A percentile compares a stretch with the other conserved stretches of the same genome.
Conservation (phyloP, 2,888 invertebrate genomes). For the Synergus itoensis region DNA sequence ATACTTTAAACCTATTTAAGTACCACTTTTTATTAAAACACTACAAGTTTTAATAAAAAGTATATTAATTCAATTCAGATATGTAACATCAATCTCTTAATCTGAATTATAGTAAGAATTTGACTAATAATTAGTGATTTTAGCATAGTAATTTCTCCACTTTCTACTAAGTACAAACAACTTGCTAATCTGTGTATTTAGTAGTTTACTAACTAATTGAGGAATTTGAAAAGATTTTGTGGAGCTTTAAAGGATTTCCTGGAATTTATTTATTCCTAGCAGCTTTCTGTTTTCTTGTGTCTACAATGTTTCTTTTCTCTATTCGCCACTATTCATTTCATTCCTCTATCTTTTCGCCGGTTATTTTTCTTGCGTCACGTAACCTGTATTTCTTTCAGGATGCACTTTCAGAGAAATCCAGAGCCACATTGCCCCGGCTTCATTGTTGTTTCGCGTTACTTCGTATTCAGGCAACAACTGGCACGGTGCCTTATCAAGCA, state of each 20-base stretch:
- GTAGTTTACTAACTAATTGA: no score
- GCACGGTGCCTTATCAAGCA: constrained; percentile 30
- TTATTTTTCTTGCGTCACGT: constrained; percentile 16
- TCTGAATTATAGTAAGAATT: no score
- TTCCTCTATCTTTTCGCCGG: background rate
- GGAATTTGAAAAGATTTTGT: no score
- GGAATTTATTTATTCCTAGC: background rate
- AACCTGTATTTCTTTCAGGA: constrained; percentile 7
- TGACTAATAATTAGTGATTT: no score
- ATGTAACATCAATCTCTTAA: no score
- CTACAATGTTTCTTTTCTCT: background rate
- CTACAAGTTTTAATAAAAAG: no score
- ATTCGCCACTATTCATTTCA: background rate
- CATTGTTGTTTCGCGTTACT: constrained; percentile 37
- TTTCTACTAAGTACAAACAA: no score
- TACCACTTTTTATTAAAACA: no score
- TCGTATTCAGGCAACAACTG: constrained; percentile 39
- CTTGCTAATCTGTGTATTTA: no score
- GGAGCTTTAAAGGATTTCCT: no score
- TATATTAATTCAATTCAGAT: no score
- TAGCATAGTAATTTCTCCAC: no score
- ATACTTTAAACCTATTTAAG: background rate
- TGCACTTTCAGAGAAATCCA: constrained; percentile 26
- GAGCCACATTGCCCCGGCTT: constrained; percentile 1
- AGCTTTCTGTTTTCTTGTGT: background rate